These are phyloP conservation scores for Thereva nobilitata DNA, from an alignment of 2,888 invertebrate species.

Conservation along the genomic window DNA sequence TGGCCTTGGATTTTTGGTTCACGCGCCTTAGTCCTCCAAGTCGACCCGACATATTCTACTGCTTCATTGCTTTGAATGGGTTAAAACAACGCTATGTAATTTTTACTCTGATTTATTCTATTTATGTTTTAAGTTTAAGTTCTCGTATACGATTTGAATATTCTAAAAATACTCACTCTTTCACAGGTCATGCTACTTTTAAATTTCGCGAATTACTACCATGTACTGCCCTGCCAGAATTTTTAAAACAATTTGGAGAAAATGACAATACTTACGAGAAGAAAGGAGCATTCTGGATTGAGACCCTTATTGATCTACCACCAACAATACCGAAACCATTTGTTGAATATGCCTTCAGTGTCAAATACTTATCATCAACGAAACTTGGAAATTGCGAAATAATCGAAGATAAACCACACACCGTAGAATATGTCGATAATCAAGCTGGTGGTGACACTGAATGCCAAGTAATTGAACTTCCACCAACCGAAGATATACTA, in stretches of 20 bases:
- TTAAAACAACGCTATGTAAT: background rate
- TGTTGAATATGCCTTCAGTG: conserved; percentile 49
- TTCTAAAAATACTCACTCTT: background rate
- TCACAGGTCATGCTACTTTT: conserved; percentile 49
- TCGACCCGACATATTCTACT: background rate
- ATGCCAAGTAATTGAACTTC: conserved; percentile 34
- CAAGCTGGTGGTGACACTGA: conserved; percentile 42
- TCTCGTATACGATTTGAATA: no score
- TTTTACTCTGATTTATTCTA: no score
- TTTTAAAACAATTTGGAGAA: conserved; percentile 35
- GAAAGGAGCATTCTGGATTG: conserved; percentile 32
- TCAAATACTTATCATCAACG: conserved; percentile 45
- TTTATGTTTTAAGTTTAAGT: no score
- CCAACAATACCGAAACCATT: conserved; percentile 45
- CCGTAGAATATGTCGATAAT: conserved; percentile 39
- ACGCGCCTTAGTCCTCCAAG: no score
- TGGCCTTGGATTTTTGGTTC: no score
- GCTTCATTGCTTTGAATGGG: background rate
- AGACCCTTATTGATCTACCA: conserved; percentile 45
- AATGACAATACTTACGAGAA: conserved; percentile 32
- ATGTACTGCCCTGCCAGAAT: conserved; percentile 43
- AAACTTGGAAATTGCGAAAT: conserved; percentile 39
- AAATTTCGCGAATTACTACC: conserved; percentile 48
- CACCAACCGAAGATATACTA: conserved; percentile 33
- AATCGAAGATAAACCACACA: conserved; percentile 29